A percentile compares a stretch with the other conserved stretches of the same genome.
These are phyloP conservation scores for Botia kubotai DNA, from an alignment of 2,797 vertebrate species.

Conservation along the genomic window DNA sequence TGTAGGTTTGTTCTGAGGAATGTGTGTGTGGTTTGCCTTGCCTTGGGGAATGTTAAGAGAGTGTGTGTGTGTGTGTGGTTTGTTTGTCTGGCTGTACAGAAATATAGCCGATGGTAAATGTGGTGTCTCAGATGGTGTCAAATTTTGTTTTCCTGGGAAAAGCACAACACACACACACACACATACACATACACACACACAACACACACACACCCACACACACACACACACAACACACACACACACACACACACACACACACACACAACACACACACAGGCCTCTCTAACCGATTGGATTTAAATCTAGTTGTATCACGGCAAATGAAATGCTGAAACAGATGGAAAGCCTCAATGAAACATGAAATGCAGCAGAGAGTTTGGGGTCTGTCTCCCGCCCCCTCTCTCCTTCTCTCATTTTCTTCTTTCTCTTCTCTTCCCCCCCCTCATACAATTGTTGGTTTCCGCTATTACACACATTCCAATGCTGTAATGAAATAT, in stretches of 20 bases:
- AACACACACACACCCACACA: background rate
- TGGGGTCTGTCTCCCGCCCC: conserved; percentile 24
- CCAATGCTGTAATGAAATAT: conserved; percentile 46
- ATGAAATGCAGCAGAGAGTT: conserved; percentile 63
- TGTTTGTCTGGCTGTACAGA: conserved; percentile 37
- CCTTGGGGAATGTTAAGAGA: conserved; percentile 1
- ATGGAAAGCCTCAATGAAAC: conserved; percentile 63
- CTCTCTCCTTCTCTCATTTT: conserved; percentile 21
- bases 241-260: background rate
- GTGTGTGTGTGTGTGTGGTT: background rate
- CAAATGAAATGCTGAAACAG: conserved; percentile 61
- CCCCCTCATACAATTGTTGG: conserved; percentile 6
- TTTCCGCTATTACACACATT: conserved; percentile 31
- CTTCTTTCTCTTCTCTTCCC: conserved; percentile 17
- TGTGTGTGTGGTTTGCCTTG: background rate
- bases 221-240: background rate
- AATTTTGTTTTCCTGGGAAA: conserved; percentile 42
- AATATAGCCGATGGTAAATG: conserved; percentile 56
- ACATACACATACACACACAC: background rate
- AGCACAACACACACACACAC: background rate
- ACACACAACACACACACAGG: background rate
- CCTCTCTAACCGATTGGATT: conserved; percentile 67
- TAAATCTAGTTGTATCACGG: conserved; percentile 68
- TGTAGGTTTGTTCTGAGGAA: conserved; percentile 13
- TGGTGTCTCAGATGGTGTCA: conserved; percentile 52